phyloP scores from a whole-genome alignment of 2,888 invertebrate genomes.

The Dorcus parallelipipedus region DNA sequence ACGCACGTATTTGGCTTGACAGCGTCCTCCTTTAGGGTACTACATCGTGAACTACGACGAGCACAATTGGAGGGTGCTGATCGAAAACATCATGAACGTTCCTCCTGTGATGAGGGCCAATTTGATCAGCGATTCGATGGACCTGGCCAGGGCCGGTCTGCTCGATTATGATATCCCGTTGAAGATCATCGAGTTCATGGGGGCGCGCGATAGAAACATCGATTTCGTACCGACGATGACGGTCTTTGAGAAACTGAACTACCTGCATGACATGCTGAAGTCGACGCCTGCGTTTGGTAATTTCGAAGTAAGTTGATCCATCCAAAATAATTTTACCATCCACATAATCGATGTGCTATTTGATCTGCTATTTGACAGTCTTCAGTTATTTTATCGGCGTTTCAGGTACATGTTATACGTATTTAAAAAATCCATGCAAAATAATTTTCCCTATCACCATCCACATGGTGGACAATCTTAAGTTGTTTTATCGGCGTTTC shows the following conservation, averaged over 20 bases:
- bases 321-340: too few relatives aligned
- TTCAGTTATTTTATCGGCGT: too few relatives aligned
- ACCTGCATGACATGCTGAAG: constrained; percentile 56
- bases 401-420: too few relatives aligned
- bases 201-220: constrained; percentile 46
- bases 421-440: too few relatives aligned
- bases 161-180: constrained; percentile 58
- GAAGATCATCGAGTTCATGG: constrained; percentile 52
- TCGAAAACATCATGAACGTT: constrained; percentile 54
- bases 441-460: too few relatives aligned
- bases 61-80: constrained; percentile 57
- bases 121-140: constrained; percentile 65
- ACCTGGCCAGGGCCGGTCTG: constrained; percentile 56
- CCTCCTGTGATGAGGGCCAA: constrained; percentile 63
- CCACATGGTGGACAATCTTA: not conserved
- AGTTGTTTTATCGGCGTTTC: not conserved
- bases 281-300: constrained; percentile 58
- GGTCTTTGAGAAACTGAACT: constrained; percentile 57
- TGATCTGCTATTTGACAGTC: too few relatives aligned
- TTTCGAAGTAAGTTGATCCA: constrained; percentile 52
- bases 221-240: constrained; percentile 60
- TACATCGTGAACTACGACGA: constrained; percentile 66
- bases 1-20: not conserved
- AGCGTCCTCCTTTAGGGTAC: constrained; percentile 54
- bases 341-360: too few relatives aligned